Base-by-base conservation (phyloP, 2,113 vertebrate species). In the Thunnus thynnus region DNA sequence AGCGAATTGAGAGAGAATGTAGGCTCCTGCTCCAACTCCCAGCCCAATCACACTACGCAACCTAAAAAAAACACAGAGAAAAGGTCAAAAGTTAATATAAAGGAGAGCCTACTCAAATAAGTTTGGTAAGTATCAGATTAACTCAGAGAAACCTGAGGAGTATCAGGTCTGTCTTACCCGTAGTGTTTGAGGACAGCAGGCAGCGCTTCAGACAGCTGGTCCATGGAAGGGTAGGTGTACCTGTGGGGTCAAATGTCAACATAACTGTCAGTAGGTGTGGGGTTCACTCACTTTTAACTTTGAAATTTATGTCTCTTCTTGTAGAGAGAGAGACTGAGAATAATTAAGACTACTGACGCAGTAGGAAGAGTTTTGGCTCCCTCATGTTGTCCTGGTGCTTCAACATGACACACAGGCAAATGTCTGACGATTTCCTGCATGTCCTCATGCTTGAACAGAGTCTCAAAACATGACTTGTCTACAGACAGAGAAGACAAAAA, bases 401-500 rank as follows among this genome's bases (percentile, higher is more conserved):
- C 96, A 80, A 99, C 95, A 0, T 99, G 97, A 80, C 97, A 98
- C 82, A 99, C 95, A 0, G 97, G 96, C 32, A 99, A 97, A 90
- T 98, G 97, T 68, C 96, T 95, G 18, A 93, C 94, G 85, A 99
- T 98, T 86, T 99, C 98, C 22, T 95, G 95, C 97, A 99, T 98
- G 86, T 99, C 98, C 86, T 97, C 96, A 0, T 95, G 97, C 82
- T 96, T 95, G 94, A 99, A 98, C 52, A 99, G 94, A 20, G 95
- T 88, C 47, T 96, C 95, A 91, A 98, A 99, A 85, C 97, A 99
- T 13, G 96, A 96, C 92, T 98, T 98, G 86, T 99, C 98, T 99
- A 83, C 3, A 67, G 13, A 56, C 58, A 64, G 18, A 36, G 36
- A 46, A 48, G 72, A 76, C 4, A 48, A 13, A 55, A 75, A 32